Evolutionary conservation across 1,140 invertebrate species (phyloP).

Genomic region (Pseudomyrmex sp.): DNA sequence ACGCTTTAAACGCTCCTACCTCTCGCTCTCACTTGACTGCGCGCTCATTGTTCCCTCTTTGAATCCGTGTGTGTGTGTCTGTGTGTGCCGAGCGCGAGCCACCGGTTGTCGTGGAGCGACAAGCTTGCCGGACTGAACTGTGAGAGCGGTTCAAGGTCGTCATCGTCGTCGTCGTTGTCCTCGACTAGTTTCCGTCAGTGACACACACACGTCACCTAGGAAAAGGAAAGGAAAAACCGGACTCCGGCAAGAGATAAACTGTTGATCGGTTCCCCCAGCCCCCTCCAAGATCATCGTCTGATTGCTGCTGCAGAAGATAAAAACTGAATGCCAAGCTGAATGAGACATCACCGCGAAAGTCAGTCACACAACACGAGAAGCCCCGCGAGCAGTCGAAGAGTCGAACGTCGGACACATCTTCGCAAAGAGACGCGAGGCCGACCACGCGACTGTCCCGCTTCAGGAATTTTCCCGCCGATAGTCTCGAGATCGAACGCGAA

Average conservation of each 20-base stretch:
- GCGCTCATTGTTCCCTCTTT: slow-evolving; percentile 34
- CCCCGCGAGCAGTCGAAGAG: neutral
- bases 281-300: neutral
- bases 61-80: slow-evolving; percentile 69
- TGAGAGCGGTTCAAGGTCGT: slow-evolving; percentile 61
- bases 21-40: slow-evolving; percentile 49
- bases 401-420: slow-evolving; percentile 19
- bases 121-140: slow-evolving; percentile 32
- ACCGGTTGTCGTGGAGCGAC: slow-evolving; percentile 34
- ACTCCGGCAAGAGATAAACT: neutral
- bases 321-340: slow-evolving; percentile 21
- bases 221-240: neutral
- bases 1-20: slow-evolving; percentile 45
- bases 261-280: neutral
- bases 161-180: slow-evolving; percentile 6
- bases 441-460: slow-evolving; percentile 22
- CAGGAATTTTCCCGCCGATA: slow-evolving; percentile 4
- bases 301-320: slow-evolving; percentile 12
- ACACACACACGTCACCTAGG: slow-evolving; percentile 25
- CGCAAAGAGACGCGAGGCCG: slow-evolving; percentile 32
- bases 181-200: neutral
- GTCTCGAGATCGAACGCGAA: slow-evolving; percentile 32
- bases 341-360: slow-evolving; percentile 12
- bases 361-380: slow-evolving; percentile 11
- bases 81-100: slow-evolving; percentile 68